These are phyloP conservation scores for Diarsia dahlii DNA, from an alignment of 2,888 invertebrate species.

Conservation along the genomic window DNA sequence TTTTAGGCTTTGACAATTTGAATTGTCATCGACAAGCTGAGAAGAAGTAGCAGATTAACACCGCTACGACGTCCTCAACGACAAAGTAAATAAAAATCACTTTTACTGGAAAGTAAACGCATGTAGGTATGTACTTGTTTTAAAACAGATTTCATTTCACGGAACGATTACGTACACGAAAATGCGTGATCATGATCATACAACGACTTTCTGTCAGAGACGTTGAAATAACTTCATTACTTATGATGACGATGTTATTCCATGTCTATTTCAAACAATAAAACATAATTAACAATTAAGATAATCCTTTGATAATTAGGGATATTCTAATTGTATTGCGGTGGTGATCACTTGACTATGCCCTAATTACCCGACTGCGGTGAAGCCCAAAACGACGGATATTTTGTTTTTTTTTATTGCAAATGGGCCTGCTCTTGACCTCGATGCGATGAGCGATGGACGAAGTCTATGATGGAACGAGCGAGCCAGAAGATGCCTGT, in stretches of 20 bases:
- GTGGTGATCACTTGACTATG: neutral
- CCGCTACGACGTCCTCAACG: too few species aligned
- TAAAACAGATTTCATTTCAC: slow-evolving; percentile 44
- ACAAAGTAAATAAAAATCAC: slow-evolving; percentile 20
- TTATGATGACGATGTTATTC: slow-evolving; percentile 34
- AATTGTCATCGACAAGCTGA: too few species aligned
- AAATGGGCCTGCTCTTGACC: too few species aligned
- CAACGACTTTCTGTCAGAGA: slow-evolving; percentile 32
- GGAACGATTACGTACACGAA: slow-evolving; percentile 42
- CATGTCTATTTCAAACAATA: neutral
- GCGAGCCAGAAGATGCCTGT: too few species aligned
- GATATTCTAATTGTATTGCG: neutral
- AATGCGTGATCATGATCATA: slow-evolving; percentile 41
- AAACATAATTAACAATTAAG: too few species aligned
- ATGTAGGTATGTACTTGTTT: neutral
- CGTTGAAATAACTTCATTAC: slow-evolving; percentile 30
- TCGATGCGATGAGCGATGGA: too few species aligned
- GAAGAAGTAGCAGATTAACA: neutral
- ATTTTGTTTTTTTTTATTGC: too few species aligned
- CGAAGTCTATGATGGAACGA: too few species aligned
- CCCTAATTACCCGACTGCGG: too few species aligned
- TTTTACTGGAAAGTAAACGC: slow-evolving; percentile 32
- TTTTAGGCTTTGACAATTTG: too few species aligned
- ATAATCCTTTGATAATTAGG: too few species aligned
- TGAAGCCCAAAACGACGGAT: too few species aligned